Percentiles rank a stretch among this genome's conserved stretches.
Conservation (phyloP, 2,888 invertebrate genomes). For the Alentia gelatinosa region DNA sequence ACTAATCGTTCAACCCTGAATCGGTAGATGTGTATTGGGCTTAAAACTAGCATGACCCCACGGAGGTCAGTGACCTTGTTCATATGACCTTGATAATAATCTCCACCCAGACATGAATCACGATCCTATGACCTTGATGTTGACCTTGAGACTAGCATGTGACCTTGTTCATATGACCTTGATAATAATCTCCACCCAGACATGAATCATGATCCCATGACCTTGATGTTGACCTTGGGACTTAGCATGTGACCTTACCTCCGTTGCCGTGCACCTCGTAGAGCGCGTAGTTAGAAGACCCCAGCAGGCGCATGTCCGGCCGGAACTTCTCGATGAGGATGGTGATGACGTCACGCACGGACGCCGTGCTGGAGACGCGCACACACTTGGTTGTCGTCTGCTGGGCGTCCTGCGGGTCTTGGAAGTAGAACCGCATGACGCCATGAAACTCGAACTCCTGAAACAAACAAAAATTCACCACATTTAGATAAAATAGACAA, state of each 20-base stretch:
- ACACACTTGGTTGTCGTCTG: conserved; percentile 99
- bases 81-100: neutral
- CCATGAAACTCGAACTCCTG: conserved; percentile 99
- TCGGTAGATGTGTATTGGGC: too few relatives aligned
- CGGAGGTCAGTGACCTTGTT: neutral
- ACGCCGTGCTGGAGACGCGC: conserved; percentile 97
- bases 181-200: neutral
- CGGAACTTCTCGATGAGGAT: conserved; percentile 99
- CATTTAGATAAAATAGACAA: too few relatives aligned
- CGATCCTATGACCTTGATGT: neutral
- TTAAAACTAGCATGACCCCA: too few relatives aligned
- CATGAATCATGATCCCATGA: neutral
- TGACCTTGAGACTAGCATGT: neutral
- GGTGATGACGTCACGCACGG: conserved; percentile 96
- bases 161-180: conserved; percentile 1
- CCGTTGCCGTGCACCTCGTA: conserved; percentile 89
- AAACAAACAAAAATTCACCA: conserved; percentile 72
- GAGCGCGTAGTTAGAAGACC: conserved; percentile 78
- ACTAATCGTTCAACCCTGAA: too few relatives aligned
- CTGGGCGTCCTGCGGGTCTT: conserved; percentile 93
- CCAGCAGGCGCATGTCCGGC: conserved; percentile 98
- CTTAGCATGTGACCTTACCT: conserved; percentile 81
- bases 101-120: neutral
- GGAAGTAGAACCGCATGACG: conserved; percentile 99
- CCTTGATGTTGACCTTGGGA: too few relatives aligned